Conservation (phyloP, 2,797 vertebrate genomes). For the Hyperoplus immaculatus region DNA sequence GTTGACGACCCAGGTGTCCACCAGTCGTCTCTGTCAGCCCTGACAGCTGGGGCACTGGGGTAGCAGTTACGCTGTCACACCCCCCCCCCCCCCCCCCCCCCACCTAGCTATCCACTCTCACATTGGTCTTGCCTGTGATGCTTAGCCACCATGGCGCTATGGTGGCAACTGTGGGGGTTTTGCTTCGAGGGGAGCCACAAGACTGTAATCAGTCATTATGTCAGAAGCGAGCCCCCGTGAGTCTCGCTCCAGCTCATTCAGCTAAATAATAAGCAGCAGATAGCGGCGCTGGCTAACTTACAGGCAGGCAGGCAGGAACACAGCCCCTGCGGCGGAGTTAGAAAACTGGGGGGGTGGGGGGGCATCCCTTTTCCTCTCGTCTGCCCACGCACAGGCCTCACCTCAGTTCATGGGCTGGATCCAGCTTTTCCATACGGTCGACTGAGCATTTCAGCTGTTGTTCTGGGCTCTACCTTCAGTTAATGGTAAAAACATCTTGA, state of each 20-base stretch:
- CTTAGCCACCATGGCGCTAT: constrained; percentile 47
- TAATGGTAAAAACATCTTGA: constrained; percentile 31
- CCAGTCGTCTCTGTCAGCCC: constrained; percentile 51
- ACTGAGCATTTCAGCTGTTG: constrained; percentile 23
- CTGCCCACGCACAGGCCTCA: constrained; percentile 57
- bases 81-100: constrained; percentile 1
- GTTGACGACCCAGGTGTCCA: constrained; percentile 63
- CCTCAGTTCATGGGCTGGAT: constrained; percentile 65
- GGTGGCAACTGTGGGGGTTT: constrained; percentile 70
- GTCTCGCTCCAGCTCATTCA: constrained; percentile 77
- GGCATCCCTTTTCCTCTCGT: constrained; percentile 35
- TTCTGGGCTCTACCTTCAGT: constrained; percentile 31
- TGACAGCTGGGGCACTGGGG: constrained; percentile 59
- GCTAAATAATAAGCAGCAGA: constrained; percentile 85
- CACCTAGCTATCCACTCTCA: constrained; percentile 1
- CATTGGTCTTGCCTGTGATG: constrained; percentile 58
- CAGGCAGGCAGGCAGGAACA: constrained; percentile 38
- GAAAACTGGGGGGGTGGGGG: constrained; percentile 44
- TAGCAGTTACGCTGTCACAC: constrained; percentile 58
- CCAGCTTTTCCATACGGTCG: constrained; percentile 13
- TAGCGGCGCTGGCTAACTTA: constrained; percentile 59
- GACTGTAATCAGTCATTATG: constrained; percentile 88
- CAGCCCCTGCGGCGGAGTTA: constrained; percentile 51
- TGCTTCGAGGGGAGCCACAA: constrained; percentile 74
- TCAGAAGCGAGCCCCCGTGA: constrained; percentile 75